Evolutionary conservation across 2,797 vertebrate species (phyloP), one percentile per base, ranked within the genome.

Genomic region (Notolepis coatsorum): DNA sequence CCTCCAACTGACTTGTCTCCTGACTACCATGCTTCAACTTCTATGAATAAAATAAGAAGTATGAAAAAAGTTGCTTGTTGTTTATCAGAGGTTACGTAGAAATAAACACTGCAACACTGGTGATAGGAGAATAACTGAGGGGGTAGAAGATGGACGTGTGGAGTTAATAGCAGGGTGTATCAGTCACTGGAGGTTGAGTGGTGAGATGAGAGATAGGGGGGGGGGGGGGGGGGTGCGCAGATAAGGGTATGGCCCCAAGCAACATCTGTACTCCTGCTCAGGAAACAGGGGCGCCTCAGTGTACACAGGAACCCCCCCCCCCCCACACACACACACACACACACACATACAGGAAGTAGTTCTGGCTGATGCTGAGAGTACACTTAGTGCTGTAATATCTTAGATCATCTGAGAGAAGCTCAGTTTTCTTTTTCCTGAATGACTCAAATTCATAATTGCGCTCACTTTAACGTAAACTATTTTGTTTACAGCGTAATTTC

Each of bases 121-220:
- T 21, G 62, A 69, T 65, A 68, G 46, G 70, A 75, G 50, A 48
- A 37, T 53, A 55, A 68, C 27, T 35, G 30, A 52, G 49, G 35
- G 60, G 30, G 5, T 23, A 33, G 2, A 18, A 3, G 28, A 43
- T 38, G 49, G 77, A 65, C 68, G 58, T 54, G 65, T n/a, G 23
- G 0, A 21, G 62, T 74, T 91, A 90, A 88, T 89, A 65, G 86
- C 71, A 82, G 91, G 91, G 89, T 88, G 89, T 89, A 89, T 92
- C 90, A 88, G 80, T 85, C 77, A 68, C 67, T 53, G 59, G 63
- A 77, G 68, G 59, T 28, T 79, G 80, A 90, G 83, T 83, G 74
- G 39, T 79, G 73, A 85, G 84, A 89, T 88, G 56, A 54, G 54
- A 84, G 85, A 87, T 86, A 88, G 51, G 65, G 18, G 1, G 49